phyloP scores from a whole-genome alignment of 2,888 invertebrate genomes.

The Coecobrya sp. region DNA sequence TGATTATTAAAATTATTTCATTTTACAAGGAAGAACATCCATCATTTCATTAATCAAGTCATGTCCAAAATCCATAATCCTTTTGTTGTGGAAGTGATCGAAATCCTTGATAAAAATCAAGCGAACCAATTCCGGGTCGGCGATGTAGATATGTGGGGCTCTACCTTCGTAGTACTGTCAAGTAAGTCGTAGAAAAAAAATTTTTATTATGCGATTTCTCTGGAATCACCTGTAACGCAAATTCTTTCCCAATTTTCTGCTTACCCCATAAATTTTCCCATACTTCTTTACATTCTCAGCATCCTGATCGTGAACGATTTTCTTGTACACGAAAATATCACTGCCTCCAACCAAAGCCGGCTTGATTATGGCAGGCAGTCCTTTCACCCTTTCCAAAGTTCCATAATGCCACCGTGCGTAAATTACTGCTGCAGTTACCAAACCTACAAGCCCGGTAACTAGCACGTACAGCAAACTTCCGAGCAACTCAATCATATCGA shows the following conservation, averaged over 20 bases:
- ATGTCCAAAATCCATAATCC: slow-evolving; percentile 74
- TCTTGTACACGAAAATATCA: slow-evolving; percentile 74
- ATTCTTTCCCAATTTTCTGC: background rate
- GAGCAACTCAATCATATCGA: background rate
- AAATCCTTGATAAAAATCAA: slow-evolving; percentile 82
- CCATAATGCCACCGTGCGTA: slow-evolving; percentile 83
- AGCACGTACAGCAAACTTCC: background rate
- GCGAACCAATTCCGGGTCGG: slow-evolving; percentile 75
- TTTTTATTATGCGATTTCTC: background rate
- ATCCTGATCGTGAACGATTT: slow-evolving; percentile 77
- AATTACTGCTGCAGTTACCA: slow-evolving; percentile 67
- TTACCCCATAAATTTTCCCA: slow-evolving; percentile 82
- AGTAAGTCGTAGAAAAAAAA: background rate
- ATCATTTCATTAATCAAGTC: slow-evolving; percentile 81
- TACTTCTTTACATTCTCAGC: slow-evolving; percentile 72
- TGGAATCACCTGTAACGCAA: background rate
- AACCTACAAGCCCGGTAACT: slow-evolving; percentile 61
- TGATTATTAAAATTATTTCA: background rate
- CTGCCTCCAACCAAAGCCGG: slow-evolving; percentile 81
- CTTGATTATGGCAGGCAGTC: slow-evolving; percentile 74
- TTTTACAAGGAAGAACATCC: slow-evolving; percentile 81
- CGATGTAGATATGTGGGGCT: slow-evolving; percentile 75
- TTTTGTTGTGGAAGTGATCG: slow-evolving; percentile 82
- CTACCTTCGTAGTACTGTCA: slow-evolving; percentile 79
- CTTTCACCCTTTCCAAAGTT: slow-evolving; percentile 77